These are phyloP conservation scores for Clistopyga incitator DNA, from an alignment of 2,888 invertebrate genomes.

Conservation along the genomic window DNA sequence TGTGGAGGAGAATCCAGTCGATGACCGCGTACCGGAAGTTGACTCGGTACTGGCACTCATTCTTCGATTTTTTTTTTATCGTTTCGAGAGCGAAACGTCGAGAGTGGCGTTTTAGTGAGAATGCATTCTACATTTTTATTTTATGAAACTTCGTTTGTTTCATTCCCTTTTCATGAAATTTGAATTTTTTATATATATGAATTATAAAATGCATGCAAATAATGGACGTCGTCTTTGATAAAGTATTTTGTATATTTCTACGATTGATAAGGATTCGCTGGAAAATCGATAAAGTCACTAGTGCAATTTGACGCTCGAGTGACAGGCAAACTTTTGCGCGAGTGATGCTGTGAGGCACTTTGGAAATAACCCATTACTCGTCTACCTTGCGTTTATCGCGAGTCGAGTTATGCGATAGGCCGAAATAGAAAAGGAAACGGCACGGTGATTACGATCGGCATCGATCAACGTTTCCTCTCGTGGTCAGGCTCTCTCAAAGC, in stretches of 20 bases:
- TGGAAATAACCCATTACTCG: not conserved
- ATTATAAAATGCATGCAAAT: too few species aligned
- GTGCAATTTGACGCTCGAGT: not conserved
- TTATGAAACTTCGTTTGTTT: too few species aligned
- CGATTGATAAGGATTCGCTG: not conserved
- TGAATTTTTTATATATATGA: too few species aligned
- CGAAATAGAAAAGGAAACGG: slow-evolving; percentile 4
- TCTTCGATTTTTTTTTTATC: not conserved
- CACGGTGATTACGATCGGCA: not conserved
- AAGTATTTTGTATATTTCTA: too few species aligned
- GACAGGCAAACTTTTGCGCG: not conserved
- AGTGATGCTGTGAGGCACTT: not conserved
- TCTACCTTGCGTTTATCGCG: not conserved
- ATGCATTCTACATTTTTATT: too few species aligned
- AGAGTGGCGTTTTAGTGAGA: too few species aligned
- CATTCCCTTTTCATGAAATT: too few species aligned
- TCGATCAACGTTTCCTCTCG: slow-evolving; percentile 4
- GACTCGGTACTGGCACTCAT: not conserved
- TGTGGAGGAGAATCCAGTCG: not conserved
- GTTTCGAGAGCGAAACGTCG: not conserved
- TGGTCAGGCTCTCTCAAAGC: not conserved
- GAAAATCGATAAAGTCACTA: not conserved
- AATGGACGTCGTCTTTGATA: too few species aligned
- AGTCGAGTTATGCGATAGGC: not conserved
- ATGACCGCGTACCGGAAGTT: not conserved